Evolutionary conservation across 37 sponge, comb jelly and placozoan genomes (phyloP).

Genomic region (Lycopodina hypogea): DNA sequence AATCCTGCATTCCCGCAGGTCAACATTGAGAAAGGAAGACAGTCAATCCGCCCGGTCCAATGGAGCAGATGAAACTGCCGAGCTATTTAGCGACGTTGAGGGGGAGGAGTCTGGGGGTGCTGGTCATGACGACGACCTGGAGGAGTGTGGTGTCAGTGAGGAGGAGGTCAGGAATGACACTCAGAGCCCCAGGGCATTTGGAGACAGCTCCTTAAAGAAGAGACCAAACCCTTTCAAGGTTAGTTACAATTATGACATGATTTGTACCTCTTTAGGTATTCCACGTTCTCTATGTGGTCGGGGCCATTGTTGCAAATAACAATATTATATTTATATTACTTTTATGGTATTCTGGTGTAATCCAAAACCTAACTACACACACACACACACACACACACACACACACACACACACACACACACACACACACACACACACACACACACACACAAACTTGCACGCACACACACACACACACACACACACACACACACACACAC

Average conservation of each 20-base stretch:
- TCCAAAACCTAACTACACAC: too few relatives aligned
- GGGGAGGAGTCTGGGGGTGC: background rate
- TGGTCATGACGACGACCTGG: background rate
- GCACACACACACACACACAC: too few relatives aligned
- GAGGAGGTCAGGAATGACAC: slow-evolving; percentile 19
- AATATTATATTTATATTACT: too few relatives aligned
- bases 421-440: too few relatives aligned
- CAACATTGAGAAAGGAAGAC: background rate
- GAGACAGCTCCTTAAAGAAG: slow-evolving; percentile 1
- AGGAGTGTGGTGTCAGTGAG: slow-evolving; percentile 2
- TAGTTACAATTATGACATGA: background rate
- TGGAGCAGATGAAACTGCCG: slow-evolving; percentile 36
- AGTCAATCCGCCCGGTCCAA: background rate
- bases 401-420: too few relatives aligned
- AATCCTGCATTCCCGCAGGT: background rate
- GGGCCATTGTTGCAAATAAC: too few relatives aligned
- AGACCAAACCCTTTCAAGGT: slow-evolving; percentile 58
- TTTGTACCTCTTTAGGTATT: background rate
- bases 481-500: too few relatives aligned
- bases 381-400: too few relatives aligned
- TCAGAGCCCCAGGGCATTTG: background rate
- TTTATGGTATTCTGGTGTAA: too few relatives aligned
- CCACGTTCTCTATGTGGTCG: too few relatives aligned
- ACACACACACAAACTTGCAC: too few relatives aligned
- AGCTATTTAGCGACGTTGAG: slow-evolving; percentile 47